These are phyloP conservation scores for Maconellicoccus hirsutus DNA, from an alignment of 1,140 invertebrate species.

Conservation along the genomic window DNA sequence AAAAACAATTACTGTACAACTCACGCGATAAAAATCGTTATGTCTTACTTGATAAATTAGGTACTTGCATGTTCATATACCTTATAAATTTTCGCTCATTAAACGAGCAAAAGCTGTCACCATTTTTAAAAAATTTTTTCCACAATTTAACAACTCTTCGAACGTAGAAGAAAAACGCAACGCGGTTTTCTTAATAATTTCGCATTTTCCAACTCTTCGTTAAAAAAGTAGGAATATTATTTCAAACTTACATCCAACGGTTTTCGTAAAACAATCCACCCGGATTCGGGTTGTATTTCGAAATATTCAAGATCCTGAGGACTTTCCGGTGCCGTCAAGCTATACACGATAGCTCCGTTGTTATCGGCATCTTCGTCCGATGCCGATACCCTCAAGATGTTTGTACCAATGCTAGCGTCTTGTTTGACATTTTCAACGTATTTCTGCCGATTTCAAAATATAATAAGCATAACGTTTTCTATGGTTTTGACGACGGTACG, in stretches of 20 bases:
- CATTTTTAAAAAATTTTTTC: not conserved
- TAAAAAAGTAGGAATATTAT: not conserved
- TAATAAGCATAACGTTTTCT: no score
- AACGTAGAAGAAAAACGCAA: not conserved
- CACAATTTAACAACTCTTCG: not conserved
- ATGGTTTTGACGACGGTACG: no score
- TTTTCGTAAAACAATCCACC: slow-evolving; percentile 89
- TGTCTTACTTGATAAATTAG: not conserved
- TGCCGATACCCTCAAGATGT: slow-evolving; percentile 83
- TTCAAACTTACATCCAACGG: slow-evolving; percentile 79
- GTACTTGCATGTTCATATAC: no score
- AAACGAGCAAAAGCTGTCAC: not conserved
- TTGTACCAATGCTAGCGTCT: slow-evolving; percentile 88
- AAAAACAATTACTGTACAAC: not conserved
- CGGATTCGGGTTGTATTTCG: slow-evolving; percentile 88
- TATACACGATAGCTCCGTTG: slow-evolving; percentile 88
- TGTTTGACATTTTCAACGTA: slow-evolving; percentile 94
- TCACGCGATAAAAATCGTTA: not conserved
- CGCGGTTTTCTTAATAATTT: not conserved
- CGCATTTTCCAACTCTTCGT: not conserved
- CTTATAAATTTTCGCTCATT: no score
- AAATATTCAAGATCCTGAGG: slow-evolving; percentile 83
- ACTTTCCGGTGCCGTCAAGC: slow-evolving; percentile 71
- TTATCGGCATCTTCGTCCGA: slow-evolving; percentile 93
- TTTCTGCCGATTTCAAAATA: slow-evolving; percentile 50